phyloP scores from a whole-genome alignment of 1,140 invertebrate species.

The Eupristina koningsbergeri region DNA sequence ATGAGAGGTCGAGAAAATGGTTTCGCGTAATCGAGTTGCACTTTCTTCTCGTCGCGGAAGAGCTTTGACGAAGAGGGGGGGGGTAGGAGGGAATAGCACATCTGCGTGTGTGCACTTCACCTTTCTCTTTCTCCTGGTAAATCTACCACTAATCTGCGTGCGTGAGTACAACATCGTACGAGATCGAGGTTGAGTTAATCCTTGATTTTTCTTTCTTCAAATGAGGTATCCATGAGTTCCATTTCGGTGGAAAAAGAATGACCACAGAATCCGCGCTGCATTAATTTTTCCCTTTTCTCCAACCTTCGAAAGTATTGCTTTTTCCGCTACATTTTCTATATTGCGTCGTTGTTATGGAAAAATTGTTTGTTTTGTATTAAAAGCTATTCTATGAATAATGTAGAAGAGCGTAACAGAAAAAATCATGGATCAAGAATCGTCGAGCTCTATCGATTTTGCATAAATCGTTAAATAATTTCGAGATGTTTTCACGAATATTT shows the following conservation, averaged over 20 bases:
- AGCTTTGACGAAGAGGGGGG: neutral
- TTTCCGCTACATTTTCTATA: too few relatives aligned
- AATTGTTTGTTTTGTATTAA: too few relatives aligned
- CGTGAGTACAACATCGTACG: slow-evolving; percentile 28
- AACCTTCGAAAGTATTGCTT: too few relatives aligned
- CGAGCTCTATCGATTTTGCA: neutral
- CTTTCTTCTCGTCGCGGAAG: slow-evolving; percentile 61
- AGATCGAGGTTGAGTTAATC: neutral
- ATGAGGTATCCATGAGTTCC: neutral
- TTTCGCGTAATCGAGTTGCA: slow-evolving; percentile 61
- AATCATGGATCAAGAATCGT: neutral
- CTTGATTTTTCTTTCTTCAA: neutral
- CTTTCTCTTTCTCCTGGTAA: slow-evolving; percentile 66
- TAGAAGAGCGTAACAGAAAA: neutral
- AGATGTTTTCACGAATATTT: neutral
- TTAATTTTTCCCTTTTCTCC: neutral
- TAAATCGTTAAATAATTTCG: slow-evolving; percentile 17
- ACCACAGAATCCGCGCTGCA: neutral
- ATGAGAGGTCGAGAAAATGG: slow-evolving; percentile 41
- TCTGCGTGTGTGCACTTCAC: slow-evolving; percentile 63
- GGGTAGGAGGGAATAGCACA: slow-evolving; percentile 41
- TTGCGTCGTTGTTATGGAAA: too few relatives aligned
- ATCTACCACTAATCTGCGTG: neutral
- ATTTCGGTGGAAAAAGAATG: neutral
- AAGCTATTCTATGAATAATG: neutral